phyloP scores from a whole-genome alignment of 2,797 vertebrate species.

The Podarcis lilfordi region DNA sequence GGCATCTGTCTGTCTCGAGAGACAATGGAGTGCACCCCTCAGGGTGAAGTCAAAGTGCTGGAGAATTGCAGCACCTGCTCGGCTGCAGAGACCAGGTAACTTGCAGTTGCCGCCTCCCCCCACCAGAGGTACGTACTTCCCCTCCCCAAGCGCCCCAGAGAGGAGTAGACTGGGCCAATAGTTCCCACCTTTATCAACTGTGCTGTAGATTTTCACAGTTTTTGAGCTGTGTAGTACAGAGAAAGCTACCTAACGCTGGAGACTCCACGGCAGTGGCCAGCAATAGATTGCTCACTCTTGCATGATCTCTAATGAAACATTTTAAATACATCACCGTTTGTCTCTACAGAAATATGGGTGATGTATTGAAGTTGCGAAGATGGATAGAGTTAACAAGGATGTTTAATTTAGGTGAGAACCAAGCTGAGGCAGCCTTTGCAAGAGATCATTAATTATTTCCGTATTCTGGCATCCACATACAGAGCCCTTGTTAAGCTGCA shows the following conservation, averaged over 20 bases:
- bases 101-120: too few species aligned
- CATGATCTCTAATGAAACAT: slow-evolving; percentile 55
- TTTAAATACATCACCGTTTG: slow-evolving; percentile 51
- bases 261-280: slow-evolving; percentile 26
- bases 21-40: too few species aligned
- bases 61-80: too few species aligned
- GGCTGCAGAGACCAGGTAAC: too few species aligned
- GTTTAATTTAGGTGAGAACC: slow-evolving; percentile 46
- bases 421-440: slow-evolving; percentile 42
- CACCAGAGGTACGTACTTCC: too few species aligned
- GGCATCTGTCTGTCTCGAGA: too few species aligned
- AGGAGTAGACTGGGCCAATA: background rate
- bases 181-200: background rate
- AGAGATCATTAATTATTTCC: slow-evolving; percentile 39
- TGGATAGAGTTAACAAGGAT: slow-evolving; percentile 32
- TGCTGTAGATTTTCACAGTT: background rate
- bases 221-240: background rate
- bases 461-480: slow-evolving; percentile 26
- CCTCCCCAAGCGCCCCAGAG: too few species aligned
- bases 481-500: background rate
- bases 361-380: slow-evolving; percentile 25
- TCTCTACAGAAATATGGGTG: slow-evolving; percentile 24
- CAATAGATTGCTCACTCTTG: slow-evolving; percentile 26
- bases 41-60: too few species aligned
- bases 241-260: slow-evolving; percentile 2